These are phyloP conservation scores for Micoletzkya japonica DNA, from an alignment of 2,888 invertebrate genomes.

Conservation along the genomic window DNA sequence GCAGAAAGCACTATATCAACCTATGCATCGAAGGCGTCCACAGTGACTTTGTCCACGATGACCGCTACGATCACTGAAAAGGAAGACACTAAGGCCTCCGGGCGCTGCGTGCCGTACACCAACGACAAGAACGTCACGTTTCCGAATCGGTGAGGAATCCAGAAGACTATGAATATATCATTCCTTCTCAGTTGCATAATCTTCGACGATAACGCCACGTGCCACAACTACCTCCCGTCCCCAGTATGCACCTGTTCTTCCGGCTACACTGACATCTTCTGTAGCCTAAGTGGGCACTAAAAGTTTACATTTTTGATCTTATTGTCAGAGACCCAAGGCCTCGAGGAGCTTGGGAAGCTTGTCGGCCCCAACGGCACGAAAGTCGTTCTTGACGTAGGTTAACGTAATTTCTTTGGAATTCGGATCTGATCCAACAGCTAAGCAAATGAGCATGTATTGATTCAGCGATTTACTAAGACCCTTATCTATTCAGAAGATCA, in stretches of 20 bases:
- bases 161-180: neutral
- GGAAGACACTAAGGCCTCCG: neutral
- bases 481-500: neutral
- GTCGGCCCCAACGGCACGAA: too few species aligned
- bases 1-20: too few species aligned
- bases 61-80: too few species aligned
- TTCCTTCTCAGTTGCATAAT: constrained; percentile 3
- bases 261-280: constrained; percentile 1
- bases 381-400: too few species aligned
- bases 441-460: too few species aligned
- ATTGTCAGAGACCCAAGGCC: too few species aligned
- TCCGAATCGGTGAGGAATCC: constrained; percentile 1
- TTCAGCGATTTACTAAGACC: too few species aligned
- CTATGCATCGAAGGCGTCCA: too few species aligned
- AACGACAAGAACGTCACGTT: neutral
- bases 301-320: neutral
- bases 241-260: constrained; percentile 13
- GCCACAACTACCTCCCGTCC: neutral
- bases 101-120: neutral
- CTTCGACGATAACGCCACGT: neutral
- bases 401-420: neutral
- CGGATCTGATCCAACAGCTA: neutral
- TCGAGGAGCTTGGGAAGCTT: too few species aligned
- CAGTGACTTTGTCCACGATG: too few species aligned
- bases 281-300: neutral